Evolutionary conservation across 2,888 invertebrate species (phyloP).

Genomic region (Hypselothyrea guttata): DNA sequence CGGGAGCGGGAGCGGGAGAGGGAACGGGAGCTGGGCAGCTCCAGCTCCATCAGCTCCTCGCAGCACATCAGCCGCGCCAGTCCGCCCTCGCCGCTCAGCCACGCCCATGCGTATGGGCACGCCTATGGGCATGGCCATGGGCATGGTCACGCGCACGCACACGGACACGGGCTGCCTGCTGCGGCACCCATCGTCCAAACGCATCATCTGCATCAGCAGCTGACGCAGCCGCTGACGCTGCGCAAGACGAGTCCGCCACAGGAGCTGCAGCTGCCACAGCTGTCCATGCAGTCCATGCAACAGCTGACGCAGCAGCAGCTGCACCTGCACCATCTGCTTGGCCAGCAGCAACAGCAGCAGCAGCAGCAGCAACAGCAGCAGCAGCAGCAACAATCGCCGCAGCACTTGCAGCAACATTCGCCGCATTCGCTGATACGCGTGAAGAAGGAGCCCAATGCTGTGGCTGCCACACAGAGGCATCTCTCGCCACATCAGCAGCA

Average conservation of each 20-base stretch:
- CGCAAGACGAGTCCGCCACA: constrained; percentile 78
- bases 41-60: constrained; percentile 67
- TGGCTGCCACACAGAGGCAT: constrained; percentile 57
- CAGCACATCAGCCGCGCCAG: constrained; percentile 56
- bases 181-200: constrained; percentile 77
- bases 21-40: constrained; percentile 41
- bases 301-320: constrained; percentile 81
- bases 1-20: constrained; percentile 19
- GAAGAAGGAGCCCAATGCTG: constrained; percentile 77
- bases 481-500: constrained; percentile 66
- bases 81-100: constrained; percentile 45
- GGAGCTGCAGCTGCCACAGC: constrained; percentile 69
- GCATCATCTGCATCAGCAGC: constrained; percentile 80
- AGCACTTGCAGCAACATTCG: constrained; percentile 75
- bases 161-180: constrained; percentile 27
- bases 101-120: constrained; percentile 36
- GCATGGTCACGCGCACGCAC: constrained; percentile 17
- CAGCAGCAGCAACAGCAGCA: constrained; percentile 66
- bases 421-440: constrained; percentile 77
- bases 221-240: constrained; percentile 77
- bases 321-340: constrained; percentile 79
- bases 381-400: constrained; percentile 56
- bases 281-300: constrained; percentile 79
- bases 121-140: constrained; percentile 24
- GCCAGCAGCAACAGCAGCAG: constrained; percentile 68